phyloP scores from a whole-genome alignment of 2,797 vertebrate genomes.

The Tolypeutes matacus region DNA sequence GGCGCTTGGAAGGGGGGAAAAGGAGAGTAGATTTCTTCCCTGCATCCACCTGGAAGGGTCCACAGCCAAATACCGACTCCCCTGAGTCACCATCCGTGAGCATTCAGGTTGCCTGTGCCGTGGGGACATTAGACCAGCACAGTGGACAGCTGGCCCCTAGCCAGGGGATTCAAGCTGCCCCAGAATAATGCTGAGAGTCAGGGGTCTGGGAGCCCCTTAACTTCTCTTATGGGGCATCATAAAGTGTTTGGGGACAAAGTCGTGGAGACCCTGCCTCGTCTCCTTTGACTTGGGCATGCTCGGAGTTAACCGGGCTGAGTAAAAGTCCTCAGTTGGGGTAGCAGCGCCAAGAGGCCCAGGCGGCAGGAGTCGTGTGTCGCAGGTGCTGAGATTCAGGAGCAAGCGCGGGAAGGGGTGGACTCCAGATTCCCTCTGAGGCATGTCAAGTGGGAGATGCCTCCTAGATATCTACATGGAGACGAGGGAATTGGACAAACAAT shows the following conservation, averaged over 20 bases:
- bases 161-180: neutral
- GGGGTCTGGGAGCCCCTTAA: neutral
- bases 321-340: neutral
- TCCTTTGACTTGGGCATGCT: neutral
- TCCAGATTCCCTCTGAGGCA: neutral
- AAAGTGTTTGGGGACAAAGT: neutral
- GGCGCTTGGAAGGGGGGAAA: neutral
- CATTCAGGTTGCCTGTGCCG: neutral
- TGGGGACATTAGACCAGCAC: neutral
- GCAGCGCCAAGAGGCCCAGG: neutral
- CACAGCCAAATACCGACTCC: neutral
- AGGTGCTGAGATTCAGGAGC: neutral
- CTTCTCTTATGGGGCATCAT: neutral
- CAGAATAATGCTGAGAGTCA: neutral
- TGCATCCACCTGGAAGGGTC: neutral
- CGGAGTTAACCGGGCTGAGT: neutral
- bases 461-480: neutral
- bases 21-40: neutral
- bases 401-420: neutral
- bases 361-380: neutral
- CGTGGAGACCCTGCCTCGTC: neutral
- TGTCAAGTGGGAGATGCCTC: neutral
- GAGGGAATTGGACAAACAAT: neutral
- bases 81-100: neutral
- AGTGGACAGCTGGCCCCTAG: rapidly evolving